Evolutionary conservation across 2,888 invertebrate species (phyloP).

Genomic region (Leptodirus hochenwartii): DNA sequence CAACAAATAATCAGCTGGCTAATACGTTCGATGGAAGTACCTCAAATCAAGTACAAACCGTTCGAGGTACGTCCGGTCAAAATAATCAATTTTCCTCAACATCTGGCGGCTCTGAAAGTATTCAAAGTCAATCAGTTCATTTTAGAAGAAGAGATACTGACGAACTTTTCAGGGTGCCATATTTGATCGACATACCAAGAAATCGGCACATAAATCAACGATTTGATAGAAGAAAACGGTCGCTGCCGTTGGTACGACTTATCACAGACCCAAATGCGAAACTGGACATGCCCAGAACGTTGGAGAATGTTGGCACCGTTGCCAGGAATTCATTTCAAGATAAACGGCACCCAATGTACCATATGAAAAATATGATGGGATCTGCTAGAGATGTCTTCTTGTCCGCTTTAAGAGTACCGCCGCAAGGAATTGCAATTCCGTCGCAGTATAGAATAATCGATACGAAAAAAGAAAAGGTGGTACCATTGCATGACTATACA

Average conservation of each 20-base stretch:
- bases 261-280: constrained; percentile 19
- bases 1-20: no score
- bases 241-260: constrained; percentile 13
- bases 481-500: no score
- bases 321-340: constrained; percentile 23
- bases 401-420: constrained; percentile 22
- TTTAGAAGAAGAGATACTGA: no score
- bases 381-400: constrained; percentile 22
- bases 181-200: no score
- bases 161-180: no score
- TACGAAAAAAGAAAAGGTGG: constrained; percentile 12
- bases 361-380: constrained; percentile 22
- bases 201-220: not conserved
- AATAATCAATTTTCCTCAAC: no score
- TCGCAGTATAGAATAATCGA: constrained; percentile 22
- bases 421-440: constrained; percentile 22
- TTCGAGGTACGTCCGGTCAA: no score
- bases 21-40: no score
- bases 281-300: constrained; percentile 23
- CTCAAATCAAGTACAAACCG: no score
- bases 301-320: constrained; percentile 23
- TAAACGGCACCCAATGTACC: constrained; percentile 22
- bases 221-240: constrained; percentile 9
- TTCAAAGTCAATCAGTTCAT: no score
- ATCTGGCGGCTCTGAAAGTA: no score